Evolutionary conservation across 2,888 invertebrate genomes (phyloP), one percentile per base, ranked within the genome.

Genomic region (Coelopa pilipes): DNA sequence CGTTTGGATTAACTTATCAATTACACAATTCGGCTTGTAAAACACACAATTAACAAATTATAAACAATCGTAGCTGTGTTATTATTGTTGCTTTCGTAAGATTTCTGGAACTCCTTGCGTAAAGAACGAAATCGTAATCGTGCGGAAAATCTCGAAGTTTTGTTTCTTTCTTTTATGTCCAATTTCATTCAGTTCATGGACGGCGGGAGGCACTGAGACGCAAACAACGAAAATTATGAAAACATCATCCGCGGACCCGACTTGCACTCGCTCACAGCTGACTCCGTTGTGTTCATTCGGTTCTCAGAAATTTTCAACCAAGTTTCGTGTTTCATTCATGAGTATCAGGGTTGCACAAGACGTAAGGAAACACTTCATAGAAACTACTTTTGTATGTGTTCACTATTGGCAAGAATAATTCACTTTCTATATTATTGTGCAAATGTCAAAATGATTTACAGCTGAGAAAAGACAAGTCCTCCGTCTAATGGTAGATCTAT

Each of bases 201-300:
- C 60, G 60, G 53, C 62, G 34, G 70, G 24, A 13, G 49, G 13
- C 19, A 53, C 10, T 11, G 63, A 62, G 17, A 62, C 60, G 50
- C 12, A 63, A 63, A 34, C 45, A 34, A 57, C 45, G 57, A 45
- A 59, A 69, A 12, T 62, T 59, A 45, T 45, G 11, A 66, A 69
- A 57, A 3, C 24, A 10, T 46, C 46, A 19, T 53, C 62, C 63
- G 50, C 70, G 45, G 21, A 34, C 5, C 21, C 24, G 47, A 45
- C 47, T 5, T 19, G 34, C 70, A 71, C 62, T 53, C 45, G 50
- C 50, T 71, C 62, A 71, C 70, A 71, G 62, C 70, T 70, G 70
- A 70, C 60, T 70, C 60, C 34, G 34, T 34, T 34, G 34, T 34
- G 34, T 34, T 34, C n/a, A n/a, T n/a, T n/a, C n/a, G n/a, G n/a